Evolutionary conservation across 2,888 invertebrate species (phyloP), one percentile per base, ranked within the genome.

Genomic region (Dolichopus griseipennis): DNA sequence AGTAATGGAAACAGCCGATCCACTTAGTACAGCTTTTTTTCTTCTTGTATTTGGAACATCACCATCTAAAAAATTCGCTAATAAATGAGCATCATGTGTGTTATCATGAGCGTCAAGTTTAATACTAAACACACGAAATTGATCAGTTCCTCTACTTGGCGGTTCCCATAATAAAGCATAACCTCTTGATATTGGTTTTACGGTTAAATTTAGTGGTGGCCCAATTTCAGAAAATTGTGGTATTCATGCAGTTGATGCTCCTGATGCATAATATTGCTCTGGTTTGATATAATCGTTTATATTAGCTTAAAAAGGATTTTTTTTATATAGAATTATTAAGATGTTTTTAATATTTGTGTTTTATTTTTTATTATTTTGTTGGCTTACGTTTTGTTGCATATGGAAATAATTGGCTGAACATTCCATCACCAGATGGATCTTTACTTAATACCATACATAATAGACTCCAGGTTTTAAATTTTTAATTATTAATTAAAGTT

Each of bases 361-460:
- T 63, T 12, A 2, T 63, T 63, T 18, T 64, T 77, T 73, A 4
- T 64, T 64, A 6, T 72, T 72, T 37, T 73, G 71, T 37, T 65
- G 33, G 68, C 74, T 74, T 74, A 83, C 83, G 85, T 79, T 87
- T 86, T 0, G 95, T 95, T 76, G 86, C 86, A 68, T 90, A 87
- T 74, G 87, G 86, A 41, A 94, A 84, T 15, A 91, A 86, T 79
- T 92, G 92, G 81, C 95, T 95, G 78, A 93, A 94, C 83, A 94
- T 88, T 33, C 95, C 95, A 75, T 95, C 93, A 9, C 95, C 95
- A 70, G 88, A 85, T 75, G 90, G 87, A 80, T 96, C 95, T 79
- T 92, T 90, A 73, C 94, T 90, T 66, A 94, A 85, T 65, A 97
- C 91, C 86, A 94, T 93, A 77, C 95, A 81, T 96, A 96, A 76